These are phyloP conservation scores for Trissolcus japonicus DNA, from an alignment of 2,888 invertebrate genomes.

Conservation along the genomic window DNA sequence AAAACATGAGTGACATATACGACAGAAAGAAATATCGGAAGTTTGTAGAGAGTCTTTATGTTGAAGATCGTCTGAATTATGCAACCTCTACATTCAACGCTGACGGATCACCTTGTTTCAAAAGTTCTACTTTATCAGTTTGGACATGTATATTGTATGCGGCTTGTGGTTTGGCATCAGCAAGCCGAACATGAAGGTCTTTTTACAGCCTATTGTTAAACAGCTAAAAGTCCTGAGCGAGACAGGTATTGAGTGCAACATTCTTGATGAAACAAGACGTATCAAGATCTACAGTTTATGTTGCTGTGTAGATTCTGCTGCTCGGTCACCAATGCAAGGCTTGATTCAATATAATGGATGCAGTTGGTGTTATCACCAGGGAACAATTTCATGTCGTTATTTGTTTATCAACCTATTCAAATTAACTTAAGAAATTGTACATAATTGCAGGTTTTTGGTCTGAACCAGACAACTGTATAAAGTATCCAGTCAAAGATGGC, in stretches of 20 bases:
- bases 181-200: slow-evolving; percentile 1
- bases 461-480: not conserved
- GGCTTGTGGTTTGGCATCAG: not conserved
- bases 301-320: slow-evolving; percentile 3
- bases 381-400: not conserved
- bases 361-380: slow-evolving; percentile 4
- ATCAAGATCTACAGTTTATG: not conserved
- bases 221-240: not conserved
- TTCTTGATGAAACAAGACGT: not conserved
- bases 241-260: slow-evolving; percentile 5
- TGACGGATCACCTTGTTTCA: slow-evolving; percentile 2
- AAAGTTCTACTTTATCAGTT: slow-evolving; percentile 2
- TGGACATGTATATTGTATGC: not conserved
- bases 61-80: not conserved
- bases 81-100: not conserved
- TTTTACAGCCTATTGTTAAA: slow-evolving; percentile 5
- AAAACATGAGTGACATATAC: not conserved
- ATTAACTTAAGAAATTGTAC: not conserved
- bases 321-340: slow-evolving; percentile 4
- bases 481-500: slow-evolving; percentile 2
- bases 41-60: not conserved
- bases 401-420: not conserved
- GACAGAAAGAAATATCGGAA: not conserved
- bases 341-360: slow-evolving; percentile 4
- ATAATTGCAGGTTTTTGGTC: slow-evolving; percentile 2